Evolutionary conservation across 2,113 vertebrate species (phyloP).

Genomic region (Daphoenositta chrysoptera): DNA sequence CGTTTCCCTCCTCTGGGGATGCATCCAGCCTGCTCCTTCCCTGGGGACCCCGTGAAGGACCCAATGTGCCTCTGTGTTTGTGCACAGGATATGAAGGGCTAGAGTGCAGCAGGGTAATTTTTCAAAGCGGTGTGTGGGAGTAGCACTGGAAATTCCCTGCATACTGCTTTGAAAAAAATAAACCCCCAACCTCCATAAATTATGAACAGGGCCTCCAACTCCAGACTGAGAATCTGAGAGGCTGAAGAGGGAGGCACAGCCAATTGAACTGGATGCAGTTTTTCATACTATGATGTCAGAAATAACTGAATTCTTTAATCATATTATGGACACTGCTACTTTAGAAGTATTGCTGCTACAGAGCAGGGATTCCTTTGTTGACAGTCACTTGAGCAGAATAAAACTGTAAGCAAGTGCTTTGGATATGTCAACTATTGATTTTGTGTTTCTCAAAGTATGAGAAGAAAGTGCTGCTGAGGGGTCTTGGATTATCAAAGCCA

Average conservation of each 20-base stretch:
- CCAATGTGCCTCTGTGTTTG: constrained; percentile 15
- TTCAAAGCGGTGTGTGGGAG: constrained; percentile 21
- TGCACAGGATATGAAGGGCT: constrained; percentile 37
- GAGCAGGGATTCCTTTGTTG: neutral
- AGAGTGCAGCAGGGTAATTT: constrained; percentile 41
- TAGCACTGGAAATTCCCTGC: constrained; percentile 22
- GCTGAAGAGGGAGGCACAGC: neutral
- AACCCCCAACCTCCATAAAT: neutral
- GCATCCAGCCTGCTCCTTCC: constrained; percentile 14
- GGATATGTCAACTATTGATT: constrained; percentile 14
- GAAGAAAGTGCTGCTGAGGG: constrained; percentile 22
- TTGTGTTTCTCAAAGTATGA: neutral
- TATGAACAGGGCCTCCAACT: neutral
- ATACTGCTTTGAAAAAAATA: constrained; percentile 27
- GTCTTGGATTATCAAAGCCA: constrained; percentile 16
- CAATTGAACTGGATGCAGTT: neutral
- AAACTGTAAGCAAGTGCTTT: neutral
- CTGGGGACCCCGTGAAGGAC: neutral
- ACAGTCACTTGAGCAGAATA: neutral
- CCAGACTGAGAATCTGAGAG: neutral
- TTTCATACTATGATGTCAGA: neutral
- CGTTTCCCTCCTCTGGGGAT: constrained; percentile 5
- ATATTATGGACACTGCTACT: neutral
- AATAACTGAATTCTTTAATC: neutral
- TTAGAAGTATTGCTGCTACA: neutral